Evolutionary conservation across 2,113 vertebrate genomes (phyloP).

Genomic region (Vulpes ferrilata): DNA sequence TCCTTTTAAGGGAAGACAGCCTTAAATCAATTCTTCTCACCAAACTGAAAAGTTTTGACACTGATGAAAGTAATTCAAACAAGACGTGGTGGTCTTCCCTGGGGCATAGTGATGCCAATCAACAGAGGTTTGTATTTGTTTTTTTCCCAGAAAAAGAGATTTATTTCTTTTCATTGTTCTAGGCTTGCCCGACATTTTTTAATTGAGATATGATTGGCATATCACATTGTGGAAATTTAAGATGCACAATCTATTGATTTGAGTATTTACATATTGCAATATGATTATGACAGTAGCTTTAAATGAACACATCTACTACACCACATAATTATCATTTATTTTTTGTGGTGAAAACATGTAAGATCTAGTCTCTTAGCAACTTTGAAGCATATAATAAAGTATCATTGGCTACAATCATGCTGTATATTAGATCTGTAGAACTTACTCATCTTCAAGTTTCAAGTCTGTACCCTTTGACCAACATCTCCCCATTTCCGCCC

Average conservation of each 20-base stretch:
- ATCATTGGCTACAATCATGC: not conserved
- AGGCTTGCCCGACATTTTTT: not conserved
- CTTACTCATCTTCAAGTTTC: not conserved
- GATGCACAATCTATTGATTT: not conserved
- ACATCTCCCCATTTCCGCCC: not conserved
- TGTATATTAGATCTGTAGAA: not conserved
- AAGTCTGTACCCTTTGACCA: not conserved
- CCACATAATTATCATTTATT: not conserved
- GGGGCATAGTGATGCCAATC: not conserved
- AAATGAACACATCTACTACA: not conserved
- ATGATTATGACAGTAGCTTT: not conserved
- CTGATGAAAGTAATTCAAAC: not conserved
- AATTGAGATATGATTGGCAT: not conserved
- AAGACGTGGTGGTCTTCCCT: not conserved
- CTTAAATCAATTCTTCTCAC: not conserved
- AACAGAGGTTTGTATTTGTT: not conserved
- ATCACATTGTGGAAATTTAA: not conserved
- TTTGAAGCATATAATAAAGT: not conserved
- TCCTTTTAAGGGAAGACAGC: not conserved
- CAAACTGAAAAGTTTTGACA: not conserved
- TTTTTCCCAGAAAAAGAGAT: not conserved
- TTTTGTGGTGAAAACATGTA: not conserved
- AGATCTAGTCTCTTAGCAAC: not conserved
- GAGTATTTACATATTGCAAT: not conserved
- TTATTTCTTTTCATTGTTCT: not conserved